Percentiles rank a stretch among this genome's conserved stretches.
These are phyloP conservation scores for Nysson spinosus DNA, from an alignment of 2,888 invertebrate genomes.

Conservation along the genomic window DNA sequence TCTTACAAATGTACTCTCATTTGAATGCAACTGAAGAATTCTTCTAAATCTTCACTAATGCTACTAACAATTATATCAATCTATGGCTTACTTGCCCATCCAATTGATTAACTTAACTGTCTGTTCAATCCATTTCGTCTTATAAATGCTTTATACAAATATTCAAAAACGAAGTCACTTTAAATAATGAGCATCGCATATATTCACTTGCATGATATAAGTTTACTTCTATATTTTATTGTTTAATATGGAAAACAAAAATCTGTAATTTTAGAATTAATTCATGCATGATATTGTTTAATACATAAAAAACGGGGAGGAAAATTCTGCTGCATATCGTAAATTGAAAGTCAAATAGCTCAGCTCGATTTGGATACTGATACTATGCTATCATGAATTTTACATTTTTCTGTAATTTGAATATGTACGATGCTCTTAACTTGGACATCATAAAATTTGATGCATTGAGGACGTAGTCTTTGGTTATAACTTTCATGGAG, in stretches of 20 bases:
- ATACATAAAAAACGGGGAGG: no score
- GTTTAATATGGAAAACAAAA: no score
- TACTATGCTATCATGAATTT: no score
- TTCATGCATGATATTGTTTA: no score
- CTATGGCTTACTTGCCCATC: slow-evolving; percentile 9
- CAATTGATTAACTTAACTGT: slow-evolving; percentile 12
- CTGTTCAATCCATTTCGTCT: slow-evolving; percentile 7
- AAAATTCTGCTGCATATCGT: no score
- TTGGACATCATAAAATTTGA: slow-evolving; percentile 23
- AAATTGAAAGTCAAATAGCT: no score
- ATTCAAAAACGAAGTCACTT: slow-evolving; percentile 7
- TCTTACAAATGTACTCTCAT: slow-evolving; percentile 30
- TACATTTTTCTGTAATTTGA: no score
- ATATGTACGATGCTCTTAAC: slow-evolving; percentile 35
- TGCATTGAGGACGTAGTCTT: slow-evolving; percentile 44
- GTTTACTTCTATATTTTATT: no score
- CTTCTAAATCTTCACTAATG: background rate
- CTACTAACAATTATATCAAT: slow-evolving; percentile 13
- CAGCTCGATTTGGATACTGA: no score
- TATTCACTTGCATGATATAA: slow-evolving; percentile 16
- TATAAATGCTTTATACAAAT: slow-evolving; percentile 26
- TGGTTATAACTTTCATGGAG: slow-evolving; percentile 51
- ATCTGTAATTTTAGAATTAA: no score
- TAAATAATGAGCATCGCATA: slow-evolving; percentile 34
- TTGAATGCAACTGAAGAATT: slow-evolving; percentile 7